Conservation (phyloP, 2,888 invertebrate species). For the Drosophila merina region DNA sequence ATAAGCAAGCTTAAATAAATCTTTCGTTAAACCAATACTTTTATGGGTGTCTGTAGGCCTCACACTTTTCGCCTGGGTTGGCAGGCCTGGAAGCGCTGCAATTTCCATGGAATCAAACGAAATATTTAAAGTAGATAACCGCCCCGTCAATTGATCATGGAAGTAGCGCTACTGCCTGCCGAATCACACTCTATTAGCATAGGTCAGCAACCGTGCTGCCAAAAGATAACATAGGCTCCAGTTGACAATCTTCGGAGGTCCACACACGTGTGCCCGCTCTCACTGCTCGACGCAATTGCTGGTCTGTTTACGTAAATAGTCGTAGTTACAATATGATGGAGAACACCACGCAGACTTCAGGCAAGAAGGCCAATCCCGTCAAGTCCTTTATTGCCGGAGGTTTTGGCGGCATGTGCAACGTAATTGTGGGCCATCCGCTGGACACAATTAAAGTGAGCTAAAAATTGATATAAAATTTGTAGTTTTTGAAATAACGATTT, state of each 20-base stretch:
- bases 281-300: constrained; percentile 43
- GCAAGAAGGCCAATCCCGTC: constrained; percentile 88
- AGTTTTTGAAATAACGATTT: not conserved
- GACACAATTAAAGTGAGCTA: constrained; percentile 93
- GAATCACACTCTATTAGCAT: constrained; percentile 35
- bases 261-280: constrained; percentile 42
- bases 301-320: constrained; percentile 59
- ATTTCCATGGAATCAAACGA: constrained; percentile 19
- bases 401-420: constrained; percentile 97
- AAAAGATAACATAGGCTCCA: constrained; percentile 50
- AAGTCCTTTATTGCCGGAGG: constrained; percentile 99
- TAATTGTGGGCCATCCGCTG: constrained; percentile 97
- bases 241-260: constrained; percentile 12
- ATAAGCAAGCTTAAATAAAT: not conserved
- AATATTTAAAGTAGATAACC: constrained; percentile 32
- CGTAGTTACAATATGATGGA: constrained; percentile 16
- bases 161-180: constrained; percentile 28
- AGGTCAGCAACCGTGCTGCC: constrained; percentile 37
- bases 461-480: not conserved
- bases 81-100: constrained; percentile 16
- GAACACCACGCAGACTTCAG: not conserved
- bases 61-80: not conserved
- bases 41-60: not conserved
- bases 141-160: constrained; percentile 40
- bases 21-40: not conserved